Conservation (phyloP, 2,797 vertebrate genomes). For the Lacerta viridis region DNA sequence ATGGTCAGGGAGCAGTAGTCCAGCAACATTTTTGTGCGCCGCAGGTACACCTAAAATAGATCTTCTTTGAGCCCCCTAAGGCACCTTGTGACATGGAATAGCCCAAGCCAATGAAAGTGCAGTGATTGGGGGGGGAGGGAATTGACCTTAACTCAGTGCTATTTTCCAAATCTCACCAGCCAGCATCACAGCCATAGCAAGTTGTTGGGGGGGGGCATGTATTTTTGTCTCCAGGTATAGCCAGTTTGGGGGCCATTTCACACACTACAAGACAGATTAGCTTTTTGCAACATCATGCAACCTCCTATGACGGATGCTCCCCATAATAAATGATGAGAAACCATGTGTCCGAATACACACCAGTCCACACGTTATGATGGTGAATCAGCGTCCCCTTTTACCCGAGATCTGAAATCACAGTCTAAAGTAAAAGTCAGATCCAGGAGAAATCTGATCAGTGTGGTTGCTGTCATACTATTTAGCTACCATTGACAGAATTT, state of each 20-base stretch:
- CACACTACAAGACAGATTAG: neutral
- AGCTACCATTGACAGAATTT: neutral
- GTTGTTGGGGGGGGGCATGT: neutral
- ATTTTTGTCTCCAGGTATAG: neutral
- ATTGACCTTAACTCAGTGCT: neutral
- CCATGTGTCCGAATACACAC: neutral
- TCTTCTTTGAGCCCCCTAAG: neutral
- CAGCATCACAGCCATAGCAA: too few relatives aligned
- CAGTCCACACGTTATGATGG: neutral
- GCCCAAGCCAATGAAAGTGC: slow-evolving; percentile 31
- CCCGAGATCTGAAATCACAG: neutral
- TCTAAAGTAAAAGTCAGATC: neutral
- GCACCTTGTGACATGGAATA: neutral
- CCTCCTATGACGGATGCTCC: neutral
- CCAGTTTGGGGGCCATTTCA: neutral
- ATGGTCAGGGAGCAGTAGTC: too few relatives aligned
- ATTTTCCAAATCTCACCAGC: neutral
- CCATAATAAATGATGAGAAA: neutral
- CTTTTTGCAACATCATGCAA: neutral
- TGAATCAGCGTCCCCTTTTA: neutral
- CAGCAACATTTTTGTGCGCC: too few relatives aligned
- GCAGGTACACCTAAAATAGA: too few relatives aligned
- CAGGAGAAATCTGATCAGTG: too few relatives aligned
- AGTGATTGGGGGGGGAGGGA: neutral
- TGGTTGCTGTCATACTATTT: neutral